These are phyloP conservation scores for Dendrocopos noguchii DNA, from an alignment of 2,113 vertebrate species.

Conservation along the genomic window DNA sequence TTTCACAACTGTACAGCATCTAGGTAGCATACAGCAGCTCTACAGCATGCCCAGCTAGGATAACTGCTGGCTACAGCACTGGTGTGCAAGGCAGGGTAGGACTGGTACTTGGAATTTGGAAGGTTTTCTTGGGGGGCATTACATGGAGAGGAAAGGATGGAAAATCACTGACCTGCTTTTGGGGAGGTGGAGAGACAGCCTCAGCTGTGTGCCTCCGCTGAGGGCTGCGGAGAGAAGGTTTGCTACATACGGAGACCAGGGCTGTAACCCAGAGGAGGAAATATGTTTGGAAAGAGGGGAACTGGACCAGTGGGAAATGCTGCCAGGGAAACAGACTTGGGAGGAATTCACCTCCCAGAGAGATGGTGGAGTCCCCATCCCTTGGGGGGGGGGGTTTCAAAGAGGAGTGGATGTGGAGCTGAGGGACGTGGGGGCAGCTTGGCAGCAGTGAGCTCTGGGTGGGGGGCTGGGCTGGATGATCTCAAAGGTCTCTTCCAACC, in stretches of 20 bases:
- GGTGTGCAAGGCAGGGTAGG: constrained; percentile 55
- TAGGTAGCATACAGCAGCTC: constrained; percentile 64
- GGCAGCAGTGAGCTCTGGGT: too few relatives aligned
- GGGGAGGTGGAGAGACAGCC: not conserved
- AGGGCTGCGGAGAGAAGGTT: not conserved
- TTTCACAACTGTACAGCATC: constrained; percentile 66
- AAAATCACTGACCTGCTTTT: constrained; percentile 4
- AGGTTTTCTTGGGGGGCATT: not conserved
- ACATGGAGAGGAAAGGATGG: not conserved
- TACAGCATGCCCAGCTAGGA: constrained; percentile 65
- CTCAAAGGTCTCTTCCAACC: too few relatives aligned
- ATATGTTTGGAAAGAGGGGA: not conserved
- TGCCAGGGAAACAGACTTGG: not conserved
- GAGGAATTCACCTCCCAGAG: not conserved
- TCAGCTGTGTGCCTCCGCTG: constrained; percentile 13
- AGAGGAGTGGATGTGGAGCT: too few relatives aligned
- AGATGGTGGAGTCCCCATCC: too few relatives aligned
- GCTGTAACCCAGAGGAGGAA: not conserved
- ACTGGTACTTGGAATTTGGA: constrained; percentile 29
- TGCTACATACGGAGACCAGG: not conserved
- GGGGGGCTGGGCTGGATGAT: too few relatives aligned
- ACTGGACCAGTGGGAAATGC: not conserved
- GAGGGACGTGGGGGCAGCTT: too few relatives aligned
- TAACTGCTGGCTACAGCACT: constrained; percentile 59
- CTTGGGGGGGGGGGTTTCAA: too few relatives aligned